phyloP scores from a whole-genome alignment of 2,113 vertebrate genomes.

The Struthio camelus region DNA sequence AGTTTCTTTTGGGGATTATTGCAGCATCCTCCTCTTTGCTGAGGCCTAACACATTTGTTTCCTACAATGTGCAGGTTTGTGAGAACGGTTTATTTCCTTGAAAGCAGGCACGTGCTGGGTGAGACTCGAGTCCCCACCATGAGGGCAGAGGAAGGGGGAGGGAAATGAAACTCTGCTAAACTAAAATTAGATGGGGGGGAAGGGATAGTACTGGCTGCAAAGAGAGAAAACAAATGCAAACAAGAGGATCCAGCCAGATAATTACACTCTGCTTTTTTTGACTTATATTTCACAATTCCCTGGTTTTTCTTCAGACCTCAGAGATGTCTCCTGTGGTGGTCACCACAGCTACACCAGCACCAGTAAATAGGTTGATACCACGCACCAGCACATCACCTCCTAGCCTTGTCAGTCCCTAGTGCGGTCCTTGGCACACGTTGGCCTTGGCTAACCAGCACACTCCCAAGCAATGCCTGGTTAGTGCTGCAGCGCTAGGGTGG shows the following conservation, averaged over 20 bases:
- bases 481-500: no score
- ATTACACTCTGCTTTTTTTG: background rate
- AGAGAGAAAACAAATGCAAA: background rate
- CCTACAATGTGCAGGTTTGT: background rate
- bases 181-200: background rate
- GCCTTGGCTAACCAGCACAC: background rate
- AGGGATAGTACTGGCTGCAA: background rate
- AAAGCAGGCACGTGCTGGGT: background rate
- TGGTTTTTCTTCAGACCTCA: background rate
- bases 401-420: background rate
- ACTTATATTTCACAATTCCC: background rate
- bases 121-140: background rate
- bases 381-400: background rate
- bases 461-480: background rate
- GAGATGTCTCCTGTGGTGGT: background rate
- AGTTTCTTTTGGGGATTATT: background rate
- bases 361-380: no score
- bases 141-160: background rate
- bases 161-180: rapidly evolving
- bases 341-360: rapidly evolving
- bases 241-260: background rate
- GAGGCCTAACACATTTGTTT: background rate
- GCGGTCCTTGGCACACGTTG: background rate
- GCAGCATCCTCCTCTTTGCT: background rate
- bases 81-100: background rate